These are phyloP conservation scores for Rhea pennata DNA, from an alignment of 2,113 vertebrate genomes.

Conservation along the genomic window DNA sequence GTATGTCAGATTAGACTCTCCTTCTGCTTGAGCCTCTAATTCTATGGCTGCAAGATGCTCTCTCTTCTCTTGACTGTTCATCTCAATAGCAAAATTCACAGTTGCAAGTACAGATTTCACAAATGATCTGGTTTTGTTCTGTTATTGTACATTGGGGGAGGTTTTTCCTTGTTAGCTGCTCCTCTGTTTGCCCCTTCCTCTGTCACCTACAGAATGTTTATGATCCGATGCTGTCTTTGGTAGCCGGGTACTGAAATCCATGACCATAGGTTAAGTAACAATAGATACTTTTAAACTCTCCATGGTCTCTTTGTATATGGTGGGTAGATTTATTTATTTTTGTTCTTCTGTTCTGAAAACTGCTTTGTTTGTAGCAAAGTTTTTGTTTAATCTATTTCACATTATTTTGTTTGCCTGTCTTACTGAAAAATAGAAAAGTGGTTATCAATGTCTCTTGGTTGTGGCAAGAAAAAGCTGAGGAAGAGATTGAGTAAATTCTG, in stretches of 20 bases:
- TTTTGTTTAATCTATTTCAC: neutral
- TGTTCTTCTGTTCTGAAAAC: neutral
- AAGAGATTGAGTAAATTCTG: neutral
- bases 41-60: neutral
- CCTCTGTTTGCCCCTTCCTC: neutral
- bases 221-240: neutral
- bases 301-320: neutral
- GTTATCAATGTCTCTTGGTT: neutral
- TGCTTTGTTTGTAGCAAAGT: neutral
- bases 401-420: neutral
- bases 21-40: neutral
- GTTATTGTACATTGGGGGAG: neutral
- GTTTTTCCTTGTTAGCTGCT: neutral
- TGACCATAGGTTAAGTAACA: neutral
- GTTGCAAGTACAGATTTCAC: neutral
- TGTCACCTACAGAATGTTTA: neutral
- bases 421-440: neutral
- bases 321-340: neutral
- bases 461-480: neutral
- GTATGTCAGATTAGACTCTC: neutral
- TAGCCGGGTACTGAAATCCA: neutral
- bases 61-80: neutral
- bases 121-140: neutral
- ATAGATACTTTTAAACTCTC: neutral
- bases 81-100: fast-evolving